Evolutionary conservation across 2,797 vertebrate species (phyloP), one percentile per base, ranked within the genome.

Genomic region (Alcedo atthis): DNA sequence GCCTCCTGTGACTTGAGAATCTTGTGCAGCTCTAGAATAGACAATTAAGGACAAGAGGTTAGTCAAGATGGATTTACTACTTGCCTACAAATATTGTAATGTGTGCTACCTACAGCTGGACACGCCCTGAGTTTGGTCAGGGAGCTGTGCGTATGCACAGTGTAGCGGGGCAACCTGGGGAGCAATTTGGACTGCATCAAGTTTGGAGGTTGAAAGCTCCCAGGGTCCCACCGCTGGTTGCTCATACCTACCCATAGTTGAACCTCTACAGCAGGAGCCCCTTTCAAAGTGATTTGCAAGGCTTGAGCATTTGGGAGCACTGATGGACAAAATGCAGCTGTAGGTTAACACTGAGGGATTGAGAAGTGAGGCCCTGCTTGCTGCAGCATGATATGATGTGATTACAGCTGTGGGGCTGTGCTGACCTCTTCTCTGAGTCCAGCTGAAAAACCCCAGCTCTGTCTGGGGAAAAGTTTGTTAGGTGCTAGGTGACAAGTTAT

Each of bases 111-210:
- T 20, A 3, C 16, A 46, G 32, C 40, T 61, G 67, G 55, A 15
- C 17, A 2, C 0, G 5, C n/a, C 49, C 9, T 5, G 40, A 22
- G 22, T n/a, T 21, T 10, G 16, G 5, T 10, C 46, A 5, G 25
- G 26, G 20, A 46, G 4, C 0, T 68, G 70, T 26, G 26, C 12
- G 0, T 48, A 51, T 3, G 2, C 53, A n/a, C 32, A 24, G 32
- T 17, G 46, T 45, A 6, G 12, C 2, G 8, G 15, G 19, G 14
- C n/a, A n/a, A 7, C 28, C 46, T 26, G 7, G 3, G 5, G 22
- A 2, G 10, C 18, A 30, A 0, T 48, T 62, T 10, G 2, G 24
- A 12, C 30, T 35, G 10, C 10, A 8, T 21, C 10, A 4, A 1
- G 6, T 40, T 26, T 14, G 79, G 53, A 45, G 67, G 35, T 11